These are phyloP conservation scores for Odontamblyopus rebecca DNA, from an alignment of 2,797 vertebrate genomes.

Conservation along the genomic window DNA sequence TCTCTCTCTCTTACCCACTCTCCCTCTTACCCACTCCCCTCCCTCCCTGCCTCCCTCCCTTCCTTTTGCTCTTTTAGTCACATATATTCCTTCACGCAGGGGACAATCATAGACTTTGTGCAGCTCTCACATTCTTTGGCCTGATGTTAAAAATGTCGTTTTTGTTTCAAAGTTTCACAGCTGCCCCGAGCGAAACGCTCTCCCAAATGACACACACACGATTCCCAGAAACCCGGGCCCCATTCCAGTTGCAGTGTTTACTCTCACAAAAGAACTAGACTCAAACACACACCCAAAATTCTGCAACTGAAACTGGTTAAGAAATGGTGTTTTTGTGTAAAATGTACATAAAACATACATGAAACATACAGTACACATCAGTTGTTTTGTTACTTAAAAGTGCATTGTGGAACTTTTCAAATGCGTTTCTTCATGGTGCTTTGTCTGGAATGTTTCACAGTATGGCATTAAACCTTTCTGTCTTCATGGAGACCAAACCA, in stretches of 20 bases:
- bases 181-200: background rate
- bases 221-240: background rate
- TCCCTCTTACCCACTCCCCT: background rate
- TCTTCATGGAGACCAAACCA: no score
- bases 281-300: background rate
- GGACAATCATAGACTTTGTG: background rate
- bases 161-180: conserved; percentile 2
- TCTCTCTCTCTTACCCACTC: no score
- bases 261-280: conserved; percentile 1
- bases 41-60: no score
- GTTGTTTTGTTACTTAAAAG: no score
- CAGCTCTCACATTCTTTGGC: background rate
- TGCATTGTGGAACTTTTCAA: no score
- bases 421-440: no score
- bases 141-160: background rate
- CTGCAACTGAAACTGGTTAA: background rate
- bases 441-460: no score
- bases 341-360: no score
- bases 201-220: background rate
- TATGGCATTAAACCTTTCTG: no score
- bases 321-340: no score
- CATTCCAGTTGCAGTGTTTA: background rate
- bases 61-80: background rate
- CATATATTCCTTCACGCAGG: background rate
- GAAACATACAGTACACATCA: no score